These are phyloP conservation scores for Lasiommata megera DNA, from an alignment of 2,888 invertebrate genomes.

Conservation along the genomic window DNA sequence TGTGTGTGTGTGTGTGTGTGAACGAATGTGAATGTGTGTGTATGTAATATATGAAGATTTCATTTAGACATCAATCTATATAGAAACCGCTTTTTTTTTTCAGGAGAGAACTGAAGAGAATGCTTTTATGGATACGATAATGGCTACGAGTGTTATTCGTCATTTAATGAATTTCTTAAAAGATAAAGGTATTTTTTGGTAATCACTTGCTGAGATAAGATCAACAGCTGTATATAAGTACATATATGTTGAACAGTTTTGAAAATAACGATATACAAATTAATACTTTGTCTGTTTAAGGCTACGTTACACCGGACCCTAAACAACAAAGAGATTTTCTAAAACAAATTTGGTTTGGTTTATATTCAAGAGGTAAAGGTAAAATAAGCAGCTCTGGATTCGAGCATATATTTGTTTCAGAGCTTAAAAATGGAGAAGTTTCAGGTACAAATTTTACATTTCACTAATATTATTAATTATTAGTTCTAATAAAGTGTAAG, in stretches of 20 bases:
- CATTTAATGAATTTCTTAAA: conserved; percentile 85
- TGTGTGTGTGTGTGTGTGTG: too few species aligned
- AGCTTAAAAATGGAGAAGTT: conserved; percentile 89
- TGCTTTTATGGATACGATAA: conserved; percentile 88
- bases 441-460: conserved; percentile 57
- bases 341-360: conserved; percentile 88
- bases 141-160: conserved; percentile 89
- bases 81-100: neutral
- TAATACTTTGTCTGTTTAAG: conserved; percentile 49
- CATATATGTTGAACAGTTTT: too few species aligned
- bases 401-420: conserved; percentile 95
- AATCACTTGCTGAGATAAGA: too few species aligned
- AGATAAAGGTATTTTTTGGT: conserved; percentile 69
- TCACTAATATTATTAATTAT: neutral
- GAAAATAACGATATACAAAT: too few species aligned
- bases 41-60: too few species aligned
- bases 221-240: neutral
- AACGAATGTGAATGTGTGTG: too few species aligned
- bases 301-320: conserved; percentile 83
- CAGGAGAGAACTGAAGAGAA: conserved; percentile 89
- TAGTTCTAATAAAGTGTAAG: neutral
- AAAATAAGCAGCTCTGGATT: conserved; percentile 94
- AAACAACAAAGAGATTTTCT: conserved; percentile 87
- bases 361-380: conserved; percentile 90
- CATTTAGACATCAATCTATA: too few species aligned